These are phyloP conservation scores for Isoperla grammatica DNA, from an alignment of 2,888 invertebrate genomes.

Conservation along the genomic window DNA sequence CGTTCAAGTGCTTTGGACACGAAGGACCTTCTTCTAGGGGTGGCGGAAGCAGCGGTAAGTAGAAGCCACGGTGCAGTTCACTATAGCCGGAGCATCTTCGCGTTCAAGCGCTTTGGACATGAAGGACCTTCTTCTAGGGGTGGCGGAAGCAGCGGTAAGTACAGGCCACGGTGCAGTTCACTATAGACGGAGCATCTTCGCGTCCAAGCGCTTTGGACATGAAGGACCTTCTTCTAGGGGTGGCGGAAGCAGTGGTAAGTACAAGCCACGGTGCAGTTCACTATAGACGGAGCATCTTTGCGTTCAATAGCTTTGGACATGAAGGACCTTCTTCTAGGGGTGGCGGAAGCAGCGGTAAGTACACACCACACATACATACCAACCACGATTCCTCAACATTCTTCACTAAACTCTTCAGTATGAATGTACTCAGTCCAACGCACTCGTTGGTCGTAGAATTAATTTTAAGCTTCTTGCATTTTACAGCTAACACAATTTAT, in stretches of 20 bases:
- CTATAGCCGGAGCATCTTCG: conserved; percentile 4
- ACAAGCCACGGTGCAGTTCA: too few species aligned
- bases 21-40: conserved; percentile 19
- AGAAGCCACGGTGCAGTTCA: conserved; percentile 18
- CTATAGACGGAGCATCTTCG: too few species aligned
- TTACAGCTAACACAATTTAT: too few species aligned
- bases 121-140: conserved; percentile 16
- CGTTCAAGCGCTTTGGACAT: conserved; percentile 13
- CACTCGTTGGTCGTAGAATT: too few species aligned
- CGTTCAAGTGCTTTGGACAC: not conserved
- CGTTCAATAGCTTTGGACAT: not conserved
- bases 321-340: conserved; percentile 18
- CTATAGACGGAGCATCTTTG: too few species aligned
- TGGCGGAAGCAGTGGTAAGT: conserved; percentile 21
- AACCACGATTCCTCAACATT: too few species aligned
- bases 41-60: conserved; percentile 21
- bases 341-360: conserved; percentile 22
- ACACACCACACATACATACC: too few species aligned
- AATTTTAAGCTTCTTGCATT: too few species aligned
- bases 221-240: conserved; percentile 16
- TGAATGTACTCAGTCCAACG: too few species aligned
- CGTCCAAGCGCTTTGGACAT: conserved; percentile 13
- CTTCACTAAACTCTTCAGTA: too few species aligned
- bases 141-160: conserved; percentile 22
- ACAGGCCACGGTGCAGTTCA: too few species aligned